Base-by-base conservation (phyloP, 2,113 vertebrate species). In the Ardeotis arabs region DNA sequence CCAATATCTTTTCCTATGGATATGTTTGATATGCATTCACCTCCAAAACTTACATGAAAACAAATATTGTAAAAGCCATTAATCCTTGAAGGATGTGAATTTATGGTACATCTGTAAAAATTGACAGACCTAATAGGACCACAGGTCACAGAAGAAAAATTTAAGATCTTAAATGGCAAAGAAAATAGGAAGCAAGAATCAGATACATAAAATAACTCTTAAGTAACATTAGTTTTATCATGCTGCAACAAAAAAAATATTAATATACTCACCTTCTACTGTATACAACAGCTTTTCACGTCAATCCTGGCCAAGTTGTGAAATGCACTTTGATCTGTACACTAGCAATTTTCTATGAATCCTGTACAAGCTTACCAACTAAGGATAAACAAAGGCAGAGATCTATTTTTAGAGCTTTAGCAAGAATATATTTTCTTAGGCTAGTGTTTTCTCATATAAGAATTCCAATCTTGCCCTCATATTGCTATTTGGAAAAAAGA, bases 361-460 rank as follows among this genome's bases (percentile, higher is more conserved):
- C 75, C 74, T 37, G 93, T 84, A 91, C 78, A 97, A 84, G 64
- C 27, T 73, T 96, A 64, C 56, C 89, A 97, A 50, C 97, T 98
- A 81, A 75, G 66, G 74, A 86, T 44, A 88, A 97, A 33, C 21
- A 84, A 93, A 93, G 58, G 37, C 31, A 56, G 11, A 58, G 20
- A 62, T 23, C n/a, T 10, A 55, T 60, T 64, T 53, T 44, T 24
- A n/a, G 25, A 67, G 33, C 31, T 56, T 69, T 44, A 14, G n/a
- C 64, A 80, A 63, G 44, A 17, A 53, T n/a, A 9, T 35, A 4
- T 45, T 73, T 59, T 63, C n/a, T 67, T 68, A 72, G 25, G 64
- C 24, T 33, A 89, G 21, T 28, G 25, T 56, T 52, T 58, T 68
- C 49, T 86, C 14, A 10, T 22, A 9, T 44, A 41, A 66, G 55